phyloP scores from a whole-genome alignment of 1,140 invertebrate genomes.

The Venturia canescens region DNA sequence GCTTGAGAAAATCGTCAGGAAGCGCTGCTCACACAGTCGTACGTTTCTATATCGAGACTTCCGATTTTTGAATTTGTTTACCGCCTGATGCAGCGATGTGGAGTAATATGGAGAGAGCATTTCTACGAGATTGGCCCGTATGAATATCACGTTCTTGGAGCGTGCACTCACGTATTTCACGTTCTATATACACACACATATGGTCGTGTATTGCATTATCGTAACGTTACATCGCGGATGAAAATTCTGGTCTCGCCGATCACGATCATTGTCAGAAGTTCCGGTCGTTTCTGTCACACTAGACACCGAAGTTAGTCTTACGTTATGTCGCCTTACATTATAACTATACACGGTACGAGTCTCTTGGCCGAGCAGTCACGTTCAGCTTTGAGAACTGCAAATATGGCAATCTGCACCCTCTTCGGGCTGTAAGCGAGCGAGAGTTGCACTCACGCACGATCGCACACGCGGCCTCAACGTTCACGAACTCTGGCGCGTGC shows the following conservation, averaged over 20 bases:
- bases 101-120: no score
- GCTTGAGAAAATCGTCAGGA: no score
- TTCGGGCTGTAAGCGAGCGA: neutral
- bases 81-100: no score
- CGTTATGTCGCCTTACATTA: neutral
- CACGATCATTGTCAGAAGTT: constrained; percentile 7
- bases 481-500: constrained; percentile 8
- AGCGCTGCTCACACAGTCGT: no score
- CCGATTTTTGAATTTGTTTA: no score
- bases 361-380: neutral
- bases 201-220: neutral
- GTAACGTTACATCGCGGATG: constrained; percentile 2
- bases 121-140: no score
- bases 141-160: neutral
- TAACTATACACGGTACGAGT: neutral
- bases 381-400: neutral
- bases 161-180: neutral
- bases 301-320: neutral
- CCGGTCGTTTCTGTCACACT: neutral
- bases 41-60: no score
- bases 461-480: neutral
- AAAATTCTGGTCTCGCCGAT: constrained; percentile 4
- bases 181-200: neutral
- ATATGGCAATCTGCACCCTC: constrained; percentile 8
- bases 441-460: constrained; percentile 14